Base-by-base conservation (phyloP, 2,113 vertebrate genomes). In the Myodes glareolus region DNA sequence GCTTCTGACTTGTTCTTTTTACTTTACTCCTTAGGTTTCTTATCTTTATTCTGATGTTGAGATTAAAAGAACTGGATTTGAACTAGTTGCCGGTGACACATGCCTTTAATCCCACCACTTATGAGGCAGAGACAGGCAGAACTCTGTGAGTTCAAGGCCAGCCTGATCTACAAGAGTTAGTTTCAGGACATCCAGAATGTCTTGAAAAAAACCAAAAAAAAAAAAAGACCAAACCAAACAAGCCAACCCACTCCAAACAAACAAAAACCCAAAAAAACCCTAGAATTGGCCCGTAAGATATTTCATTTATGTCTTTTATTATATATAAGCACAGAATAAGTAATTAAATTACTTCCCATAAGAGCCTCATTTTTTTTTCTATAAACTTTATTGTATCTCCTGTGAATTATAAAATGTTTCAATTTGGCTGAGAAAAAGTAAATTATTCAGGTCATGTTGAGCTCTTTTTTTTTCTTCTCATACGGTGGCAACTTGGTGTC, bases 61-160 rank as follows among this genome's bases (percentile, higher is more conserved):
- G 9, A 77, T 21, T 90, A 90, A 72, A 36, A 68, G 25, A 80
- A 8, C 33, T 19, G 63, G 76, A 58, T 58, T 58, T 58, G 55
- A 58, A 16, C 55, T 0, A 0, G 55, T 16, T 4, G 0, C 16
- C 16, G 5, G 55, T 12, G 50, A 11, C 2, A 11, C 50, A 50
- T 50, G 50, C 11, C n/a, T n/a, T 50, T 50, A 50, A 12, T 50
- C 50, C 10, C 11, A 55, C 13, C 14, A 55, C 14, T 55, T 55
- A 55, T 1, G 55, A 55, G 16, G 55, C 55, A 55, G 55, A 55
- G 16, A 16, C 55, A 55, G 16, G 4, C 16, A 55, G 55, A 55
- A 13, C 16, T 55, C 16, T 55, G 16, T 55, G 55, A 55, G 55
- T 3, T 17, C 55, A 55, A 55, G 55, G 16, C 55, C 55, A 55